Evolutionary conservation across 2,797 vertebrate genomes (phyloP), one percentile per base, ranked within the genome.

Genomic region (Thripadectes ignobilis): DNA sequence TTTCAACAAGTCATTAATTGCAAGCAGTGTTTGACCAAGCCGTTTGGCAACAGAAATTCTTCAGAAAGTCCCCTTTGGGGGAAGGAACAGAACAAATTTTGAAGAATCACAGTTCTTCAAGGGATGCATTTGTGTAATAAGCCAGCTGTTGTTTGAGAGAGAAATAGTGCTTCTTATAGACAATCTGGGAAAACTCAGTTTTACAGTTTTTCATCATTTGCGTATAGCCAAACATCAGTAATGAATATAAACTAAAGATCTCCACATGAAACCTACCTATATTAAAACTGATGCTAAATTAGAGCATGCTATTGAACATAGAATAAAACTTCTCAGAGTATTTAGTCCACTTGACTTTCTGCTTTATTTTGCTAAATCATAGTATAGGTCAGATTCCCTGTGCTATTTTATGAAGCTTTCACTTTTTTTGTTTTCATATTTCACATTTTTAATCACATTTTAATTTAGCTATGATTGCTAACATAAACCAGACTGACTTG

Each of bases 211-310:
- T 63, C 38, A 59, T 51, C 54, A 15, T 24, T 73, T 26, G 12
- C 14, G 3, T 22, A 8, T 55, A 58, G 18, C 15, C 54, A 85
- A 45, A 62, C 6, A 75, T 16, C 15, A 76, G 22, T 9, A 39
- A 54, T 52, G 84, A 52, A 80, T 79, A 66, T 48, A 20, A 93
- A 55, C 32, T 49, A 80, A 51, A 87, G 7, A 32, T 58, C 57
- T 88, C 12, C 12, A 38, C 11, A 12, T 34, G 27, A 83, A 65
- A 86, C 6, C 16, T 51, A 65, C 45, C 80, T 82, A 54, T 45
- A 87, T 92, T 85, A 63, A 89, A 85, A 84, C 58, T 23, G 63
- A 88, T 94, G 72, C n/a, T 87, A 91, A 95, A 78, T 51, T 48
- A 41, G 9, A 29, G 16, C 10, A 36, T 57, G 7, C 38, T 73